Evolutionary conservation across 2,888 invertebrate genomes (phyloP).

Genomic region (Macropis europaea): DNA sequence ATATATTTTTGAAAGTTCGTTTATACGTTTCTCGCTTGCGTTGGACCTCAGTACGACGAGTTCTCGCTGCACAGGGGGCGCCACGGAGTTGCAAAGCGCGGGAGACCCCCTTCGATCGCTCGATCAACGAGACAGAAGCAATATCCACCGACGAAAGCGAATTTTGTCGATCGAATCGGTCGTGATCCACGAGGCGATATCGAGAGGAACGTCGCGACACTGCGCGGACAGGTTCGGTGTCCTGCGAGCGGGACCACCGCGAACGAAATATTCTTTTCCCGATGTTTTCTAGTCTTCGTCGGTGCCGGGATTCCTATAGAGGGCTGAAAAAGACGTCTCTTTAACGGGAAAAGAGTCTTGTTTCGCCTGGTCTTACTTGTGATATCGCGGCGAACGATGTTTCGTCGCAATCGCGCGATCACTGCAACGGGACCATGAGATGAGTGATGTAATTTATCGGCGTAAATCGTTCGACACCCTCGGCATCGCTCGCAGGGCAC

Average conservation of each 20-base stretch:
- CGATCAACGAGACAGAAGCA: not conserved
- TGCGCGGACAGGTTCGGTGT: not conserved
- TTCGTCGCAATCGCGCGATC: conserved; percentile 13
- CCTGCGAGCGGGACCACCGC: not conserved
- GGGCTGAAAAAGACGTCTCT: not conserved
- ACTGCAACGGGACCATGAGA: conserved; percentile 46
- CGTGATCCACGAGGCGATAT: not conserved
- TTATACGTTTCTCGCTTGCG: not conserved
- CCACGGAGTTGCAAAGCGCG: not conserved
- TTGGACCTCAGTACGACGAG: not conserved
- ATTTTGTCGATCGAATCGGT: conserved; percentile 9
- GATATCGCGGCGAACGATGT: conserved; percentile 2
- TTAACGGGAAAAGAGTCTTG: not conserved
- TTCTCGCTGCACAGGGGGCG: not conserved
- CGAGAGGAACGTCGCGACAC: not conserved
- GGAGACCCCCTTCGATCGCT: too few relatives aligned
- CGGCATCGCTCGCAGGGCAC: conserved; percentile 11
- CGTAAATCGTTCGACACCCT: not conserved
- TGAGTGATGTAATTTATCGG: conserved; percentile 24
- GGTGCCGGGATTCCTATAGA: not conserved
- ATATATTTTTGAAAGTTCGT: too few relatives aligned
- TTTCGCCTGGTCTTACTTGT: conserved; percentile 11
- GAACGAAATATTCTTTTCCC: not conserved
- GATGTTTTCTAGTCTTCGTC: not conserved
- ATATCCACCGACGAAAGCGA: conserved; percentile 2